phyloP scores from a whole-genome alignment of 2,888 invertebrate genomes.

The Acanthosepion esculentum region DNA sequence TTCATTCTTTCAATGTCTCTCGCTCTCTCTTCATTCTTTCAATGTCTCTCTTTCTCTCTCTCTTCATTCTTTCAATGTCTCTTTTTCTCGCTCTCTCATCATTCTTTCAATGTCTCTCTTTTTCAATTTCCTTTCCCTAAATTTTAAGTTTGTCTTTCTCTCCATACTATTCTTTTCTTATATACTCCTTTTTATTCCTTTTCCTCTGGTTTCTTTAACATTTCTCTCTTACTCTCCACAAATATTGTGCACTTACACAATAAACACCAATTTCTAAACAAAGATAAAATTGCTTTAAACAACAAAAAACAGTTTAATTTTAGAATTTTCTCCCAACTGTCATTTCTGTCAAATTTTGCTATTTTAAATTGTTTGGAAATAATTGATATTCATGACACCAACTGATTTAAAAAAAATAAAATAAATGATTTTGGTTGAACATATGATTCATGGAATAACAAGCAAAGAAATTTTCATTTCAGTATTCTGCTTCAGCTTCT shows the following conservation, averaged over 20 bases:
- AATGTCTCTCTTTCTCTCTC: too few relatives aligned
- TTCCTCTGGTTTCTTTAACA: too few relatives aligned
- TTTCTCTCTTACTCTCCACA: background rate
- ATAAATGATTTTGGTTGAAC: background rate
- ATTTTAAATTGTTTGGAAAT: slow-evolving; percentile 33
- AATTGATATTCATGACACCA: slow-evolving; percentile 20
- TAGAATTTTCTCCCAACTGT: background rate
- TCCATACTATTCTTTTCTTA: too few relatives aligned
- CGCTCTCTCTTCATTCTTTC: too few relatives aligned
- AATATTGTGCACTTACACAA: background rate
- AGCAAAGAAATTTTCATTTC: background rate
- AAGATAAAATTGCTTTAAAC: background rate
- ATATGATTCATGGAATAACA: background rate
- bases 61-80: too few relatives aligned
- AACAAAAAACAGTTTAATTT: background rate
- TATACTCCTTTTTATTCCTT: too few relatives aligned
- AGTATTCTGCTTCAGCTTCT: background rate
- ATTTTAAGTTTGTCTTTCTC: too few relatives aligned
- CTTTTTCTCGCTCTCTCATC: too few relatives aligned
- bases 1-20: too few relatives aligned
- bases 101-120: too few relatives aligned
- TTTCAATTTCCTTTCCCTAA: too few relatives aligned
- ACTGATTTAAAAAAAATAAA: background rate
- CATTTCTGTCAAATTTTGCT: slow-evolving; percentile 5
- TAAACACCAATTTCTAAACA: background rate